phyloP scores from a whole-genome alignment of 2,797 vertebrate genomes.

The Megaceryle alcyon region DNA sequence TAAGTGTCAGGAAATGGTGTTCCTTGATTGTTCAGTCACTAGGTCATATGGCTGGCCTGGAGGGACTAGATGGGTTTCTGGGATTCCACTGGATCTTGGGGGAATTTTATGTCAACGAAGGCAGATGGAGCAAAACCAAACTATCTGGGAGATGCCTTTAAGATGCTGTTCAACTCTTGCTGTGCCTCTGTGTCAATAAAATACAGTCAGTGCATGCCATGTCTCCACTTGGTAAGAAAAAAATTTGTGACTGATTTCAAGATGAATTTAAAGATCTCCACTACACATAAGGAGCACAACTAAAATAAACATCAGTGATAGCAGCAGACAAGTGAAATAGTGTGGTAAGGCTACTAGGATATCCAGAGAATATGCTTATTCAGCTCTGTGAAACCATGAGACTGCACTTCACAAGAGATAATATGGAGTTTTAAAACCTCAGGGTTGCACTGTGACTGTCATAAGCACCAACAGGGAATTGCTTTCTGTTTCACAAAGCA shows the following conservation, averaged over 20 bases:
- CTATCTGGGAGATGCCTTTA: constrained; percentile 16
- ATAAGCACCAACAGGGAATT: background rate
- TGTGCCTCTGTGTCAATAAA: background rate
- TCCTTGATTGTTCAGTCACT: constrained; percentile 22
- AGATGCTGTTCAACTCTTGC: background rate
- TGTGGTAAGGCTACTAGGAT: constrained; percentile 26
- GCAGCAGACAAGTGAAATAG: background rate
- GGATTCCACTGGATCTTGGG: background rate
- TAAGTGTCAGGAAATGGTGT: constrained; percentile 46
- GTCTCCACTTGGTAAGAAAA: background rate
- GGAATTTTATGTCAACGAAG: constrained; percentile 10
- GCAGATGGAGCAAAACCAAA: constrained; percentile 17
- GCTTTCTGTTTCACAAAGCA: background rate
- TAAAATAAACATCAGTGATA: background rate
- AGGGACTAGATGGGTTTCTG: constrained; percentile 42
- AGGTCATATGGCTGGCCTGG: constrained; percentile 42
- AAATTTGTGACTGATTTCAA: background rate
- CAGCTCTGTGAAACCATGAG: constrained; percentile 48
- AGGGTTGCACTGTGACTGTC: background rate
- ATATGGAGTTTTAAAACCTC: constrained; percentile 52
- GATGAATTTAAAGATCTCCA: background rate
- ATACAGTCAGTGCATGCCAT: background rate
- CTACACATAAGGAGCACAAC: background rate
- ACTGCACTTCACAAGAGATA: background rate
- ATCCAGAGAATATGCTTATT: constrained; percentile 46